Conservation (phyloP, 2,888 invertebrate genomes). For the Phortica okadai region DNA sequence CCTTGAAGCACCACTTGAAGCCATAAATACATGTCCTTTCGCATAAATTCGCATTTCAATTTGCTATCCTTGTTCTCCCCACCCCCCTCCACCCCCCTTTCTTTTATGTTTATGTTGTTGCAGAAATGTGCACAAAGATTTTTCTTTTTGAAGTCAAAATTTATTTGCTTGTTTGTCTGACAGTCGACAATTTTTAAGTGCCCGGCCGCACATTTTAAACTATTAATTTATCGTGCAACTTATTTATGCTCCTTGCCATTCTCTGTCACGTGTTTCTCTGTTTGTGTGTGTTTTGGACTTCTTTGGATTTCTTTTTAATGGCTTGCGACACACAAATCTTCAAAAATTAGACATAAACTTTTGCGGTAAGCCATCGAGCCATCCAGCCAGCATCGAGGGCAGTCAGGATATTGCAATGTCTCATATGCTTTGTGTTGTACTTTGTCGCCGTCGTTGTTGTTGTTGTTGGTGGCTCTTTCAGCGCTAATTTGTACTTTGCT, state of each 20-base stretch:
- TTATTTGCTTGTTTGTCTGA: slow-evolving; percentile 65
- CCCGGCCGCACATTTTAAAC: slow-evolving; percentile 34
- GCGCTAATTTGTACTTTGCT: slow-evolving; percentile 65
- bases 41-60: background rate
- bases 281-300: background rate
- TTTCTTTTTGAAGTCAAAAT: slow-evolving; percentile 42
- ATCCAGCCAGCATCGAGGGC: background rate
- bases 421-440: slow-evolving; percentile 4
- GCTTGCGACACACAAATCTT: slow-evolving; percentile 69
- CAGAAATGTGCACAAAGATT: background rate
- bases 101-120: background rate
- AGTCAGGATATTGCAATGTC: slow-evolving; percentile 18
- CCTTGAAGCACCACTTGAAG: slow-evolving; percentile 12
- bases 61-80: background rate
- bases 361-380: slow-evolving; percentile 45
- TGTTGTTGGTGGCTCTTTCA: slow-evolving; percentile 35
- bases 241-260: slow-evolving; percentile 65
- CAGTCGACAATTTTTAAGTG: slow-evolving; percentile 37
- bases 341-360: slow-evolving; percentile 65
- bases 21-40: no score
- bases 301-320: slow-evolving; percentile 54
- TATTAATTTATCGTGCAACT: slow-evolving; percentile 65
- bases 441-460: slow-evolving; percentile 10
- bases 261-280: slow-evolving; percentile 48
- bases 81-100: background rate